Conservation (phyloP, 2,888 invertebrate species). For the Conus canariensis region DNA sequence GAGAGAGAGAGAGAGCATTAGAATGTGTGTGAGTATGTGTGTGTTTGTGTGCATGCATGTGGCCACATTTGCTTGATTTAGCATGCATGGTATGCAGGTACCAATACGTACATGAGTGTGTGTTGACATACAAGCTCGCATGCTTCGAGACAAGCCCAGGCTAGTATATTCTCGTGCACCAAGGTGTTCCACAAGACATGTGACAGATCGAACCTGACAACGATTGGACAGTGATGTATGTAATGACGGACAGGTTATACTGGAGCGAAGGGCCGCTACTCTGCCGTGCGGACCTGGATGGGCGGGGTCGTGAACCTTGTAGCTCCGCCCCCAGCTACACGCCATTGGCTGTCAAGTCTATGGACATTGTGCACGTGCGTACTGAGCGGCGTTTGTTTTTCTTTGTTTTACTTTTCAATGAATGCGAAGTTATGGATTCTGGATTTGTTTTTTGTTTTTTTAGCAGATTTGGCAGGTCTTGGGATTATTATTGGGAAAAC, state of each 20-base stretch:
- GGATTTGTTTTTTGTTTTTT: too few species aligned
- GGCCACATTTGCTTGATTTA: too few species aligned
- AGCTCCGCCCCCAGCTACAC: background rate
- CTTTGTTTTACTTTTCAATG: background rate
- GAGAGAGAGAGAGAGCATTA: too few species aligned
- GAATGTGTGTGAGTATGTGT: too few species aligned
- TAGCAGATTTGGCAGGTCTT: too few species aligned
- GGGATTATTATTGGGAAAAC: too few species aligned
- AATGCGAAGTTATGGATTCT: too few species aligned
- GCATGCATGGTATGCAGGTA: background rate
- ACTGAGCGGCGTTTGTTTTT: background rate
- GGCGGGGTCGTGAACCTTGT: constrained; percentile 30
- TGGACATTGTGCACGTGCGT: constrained; percentile 50
- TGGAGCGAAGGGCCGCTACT: constrained; percentile 49
- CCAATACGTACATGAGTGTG: background rate
- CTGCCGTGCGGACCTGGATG: constrained; percentile 43
- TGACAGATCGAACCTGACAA: too few species aligned
- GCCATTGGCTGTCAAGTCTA: constrained; percentile 32
- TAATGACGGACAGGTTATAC: constrained; percentile 43
- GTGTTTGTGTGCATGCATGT: too few species aligned
- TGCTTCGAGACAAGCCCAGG: background rate
- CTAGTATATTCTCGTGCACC: background rate
- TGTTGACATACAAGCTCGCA: background rate
- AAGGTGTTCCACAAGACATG: too few species aligned
- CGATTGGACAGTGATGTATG: background rate